Percentiles rank a stretch among this genome's conserved stretches.
Evolutionary conservation across 2,797 vertebrate species (phyloP).

Genomic region (Iguana delicatissima): DNA sequence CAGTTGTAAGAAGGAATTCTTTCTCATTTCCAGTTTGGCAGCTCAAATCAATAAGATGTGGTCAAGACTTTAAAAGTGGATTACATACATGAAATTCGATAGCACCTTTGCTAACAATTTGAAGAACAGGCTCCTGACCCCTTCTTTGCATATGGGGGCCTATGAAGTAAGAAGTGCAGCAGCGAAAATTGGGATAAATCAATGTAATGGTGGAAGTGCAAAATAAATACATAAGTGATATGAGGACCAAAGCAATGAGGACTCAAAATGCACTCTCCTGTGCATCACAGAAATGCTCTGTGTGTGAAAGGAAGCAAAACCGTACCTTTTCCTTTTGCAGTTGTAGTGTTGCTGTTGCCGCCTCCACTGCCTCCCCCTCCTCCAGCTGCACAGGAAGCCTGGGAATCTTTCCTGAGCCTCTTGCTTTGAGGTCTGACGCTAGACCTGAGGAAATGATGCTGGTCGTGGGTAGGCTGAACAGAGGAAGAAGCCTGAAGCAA

Average conservation of each 20-base stretch:
- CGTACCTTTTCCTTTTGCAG: constrained; percentile 92
- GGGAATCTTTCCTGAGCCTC: constrained; percentile 94
- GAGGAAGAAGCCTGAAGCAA: constrained; percentile 77
- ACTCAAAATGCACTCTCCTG: neutral
- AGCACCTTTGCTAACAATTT: neutral
- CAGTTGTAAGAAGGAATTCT: constrained; percentile 14
- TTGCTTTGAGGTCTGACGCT: constrained; percentile 98
- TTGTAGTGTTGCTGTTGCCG: neutral
- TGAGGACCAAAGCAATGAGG: neutral
- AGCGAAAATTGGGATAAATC: constrained; percentile 51
- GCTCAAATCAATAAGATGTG: constrained; percentile 38
- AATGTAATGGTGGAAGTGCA: neutral
- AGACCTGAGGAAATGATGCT: constrained; percentile 99
- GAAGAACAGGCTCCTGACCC: neutral
- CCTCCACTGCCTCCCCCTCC: neutral
- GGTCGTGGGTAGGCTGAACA: constrained; percentile 86
- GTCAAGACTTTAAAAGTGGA: neutral
- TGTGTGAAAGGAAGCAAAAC: neutral
- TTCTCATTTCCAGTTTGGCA: constrained; percentile 13
- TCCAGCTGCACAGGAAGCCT: constrained; percentile 85
- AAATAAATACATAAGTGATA: too few species aligned
- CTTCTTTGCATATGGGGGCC: neutral
- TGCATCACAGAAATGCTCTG: rapidly evolving
- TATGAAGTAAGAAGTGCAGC: neutral
- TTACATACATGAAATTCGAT: constrained; percentile 6